A percentile compares a stretch with the other conserved stretches of the same genome.
phyloP scores from a whole-genome alignment of 2,113 vertebrate species.

The Bubo scandiacus region DNA sequence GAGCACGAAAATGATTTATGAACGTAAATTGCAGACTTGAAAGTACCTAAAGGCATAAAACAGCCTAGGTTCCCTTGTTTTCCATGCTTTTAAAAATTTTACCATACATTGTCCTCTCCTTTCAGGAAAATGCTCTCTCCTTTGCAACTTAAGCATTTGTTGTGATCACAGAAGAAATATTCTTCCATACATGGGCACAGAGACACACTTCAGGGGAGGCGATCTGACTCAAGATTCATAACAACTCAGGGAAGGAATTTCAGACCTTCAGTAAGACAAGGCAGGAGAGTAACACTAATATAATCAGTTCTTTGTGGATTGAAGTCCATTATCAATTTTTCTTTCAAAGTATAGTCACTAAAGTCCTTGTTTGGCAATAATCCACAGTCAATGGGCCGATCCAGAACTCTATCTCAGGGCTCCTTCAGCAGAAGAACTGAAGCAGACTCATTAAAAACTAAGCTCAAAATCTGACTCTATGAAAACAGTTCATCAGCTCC shows the following conservation, averaged over 20 bases:
- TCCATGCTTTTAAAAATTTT: background rate
- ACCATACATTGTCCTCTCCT: background rate
- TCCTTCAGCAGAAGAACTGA: background rate
- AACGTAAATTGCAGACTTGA: background rate
- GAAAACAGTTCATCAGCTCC: background rate
- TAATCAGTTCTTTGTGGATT: background rate
- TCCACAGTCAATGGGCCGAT: background rate
- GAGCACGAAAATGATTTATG: background rate
- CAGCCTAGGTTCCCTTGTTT: background rate
- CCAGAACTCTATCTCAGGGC: background rate
- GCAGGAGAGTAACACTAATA: background rate
- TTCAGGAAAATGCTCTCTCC: background rate
- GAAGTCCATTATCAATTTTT: background rate
- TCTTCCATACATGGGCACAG: background rate
- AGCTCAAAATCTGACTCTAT: background rate
- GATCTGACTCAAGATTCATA: background rate
- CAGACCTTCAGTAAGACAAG: background rate
- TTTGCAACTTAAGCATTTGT: background rate
- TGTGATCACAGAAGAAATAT: background rate
- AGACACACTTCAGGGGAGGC: background rate
- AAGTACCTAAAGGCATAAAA: background rate
- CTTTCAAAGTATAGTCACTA: background rate
- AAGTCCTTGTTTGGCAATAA: background rate
- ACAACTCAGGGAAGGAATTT: background rate
- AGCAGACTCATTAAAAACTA: background rate